These are phyloP conservation scores for Otolemur crassicaudatus DNA, from an alignment of 2,797 vertebrate genomes.

Conservation along the genomic window DNA sequence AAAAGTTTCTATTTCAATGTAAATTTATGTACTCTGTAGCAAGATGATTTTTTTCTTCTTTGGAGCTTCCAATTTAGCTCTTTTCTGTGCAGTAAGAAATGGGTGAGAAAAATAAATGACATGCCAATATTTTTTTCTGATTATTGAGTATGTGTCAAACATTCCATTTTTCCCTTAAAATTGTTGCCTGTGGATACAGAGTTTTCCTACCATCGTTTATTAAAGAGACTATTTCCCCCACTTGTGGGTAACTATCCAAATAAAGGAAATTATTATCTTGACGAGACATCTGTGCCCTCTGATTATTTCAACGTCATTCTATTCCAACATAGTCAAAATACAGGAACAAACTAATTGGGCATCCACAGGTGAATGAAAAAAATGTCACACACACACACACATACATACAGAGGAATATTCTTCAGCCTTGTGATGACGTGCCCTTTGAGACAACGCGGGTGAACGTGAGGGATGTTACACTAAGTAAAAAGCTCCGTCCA, in stretches of 20 bases:
- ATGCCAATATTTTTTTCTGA: not conserved
- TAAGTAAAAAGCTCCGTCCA: not conserved
- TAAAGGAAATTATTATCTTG: not conserved
- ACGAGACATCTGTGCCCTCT: not conserved
- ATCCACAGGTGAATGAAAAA: not conserved
- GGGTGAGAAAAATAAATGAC: not conserved
- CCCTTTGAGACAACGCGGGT: not conserved
- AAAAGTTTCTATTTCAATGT: not conserved
- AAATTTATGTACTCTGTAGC: not conserved
- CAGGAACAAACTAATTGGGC: not conserved
- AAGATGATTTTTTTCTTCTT: not conserved
- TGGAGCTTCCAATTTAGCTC: not conserved
- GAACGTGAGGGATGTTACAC: not conserved
- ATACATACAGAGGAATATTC: not conserved
- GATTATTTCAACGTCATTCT: not conserved
- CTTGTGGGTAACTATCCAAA: not conserved
- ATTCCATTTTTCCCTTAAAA: not conserved
- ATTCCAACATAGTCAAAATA: not conserved
- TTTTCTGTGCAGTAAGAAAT: not conserved
- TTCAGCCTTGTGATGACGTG: not conserved
- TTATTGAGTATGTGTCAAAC: not conserved
- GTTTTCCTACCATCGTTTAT: not conserved
- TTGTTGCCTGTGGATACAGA: not conserved
- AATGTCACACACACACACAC: not conserved
- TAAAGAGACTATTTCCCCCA: not conserved